Percentiles rank a stretch among this genome's conserved stretches.
These are phyloP conservation scores for Xestia c-nigrum DNA, from an alignment of 2,888 invertebrate genomes.

Conservation along the genomic window DNA sequence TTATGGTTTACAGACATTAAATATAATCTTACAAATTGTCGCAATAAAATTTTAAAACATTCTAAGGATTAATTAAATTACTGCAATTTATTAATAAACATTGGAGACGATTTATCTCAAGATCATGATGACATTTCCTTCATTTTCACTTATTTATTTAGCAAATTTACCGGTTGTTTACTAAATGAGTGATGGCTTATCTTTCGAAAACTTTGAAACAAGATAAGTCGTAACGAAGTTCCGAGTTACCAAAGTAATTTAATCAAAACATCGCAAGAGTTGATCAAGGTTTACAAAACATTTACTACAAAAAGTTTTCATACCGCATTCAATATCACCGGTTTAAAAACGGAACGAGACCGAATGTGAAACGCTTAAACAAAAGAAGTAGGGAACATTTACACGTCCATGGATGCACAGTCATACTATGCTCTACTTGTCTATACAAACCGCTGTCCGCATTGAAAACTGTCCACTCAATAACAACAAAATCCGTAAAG, in stretches of 20 bases:
- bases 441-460: slow-evolving; percentile 29
- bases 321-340: neutral
- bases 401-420: neutral
- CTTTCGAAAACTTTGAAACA: neutral
- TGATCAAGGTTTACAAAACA: neutral
- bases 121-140: neutral
- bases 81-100: neutral
- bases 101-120: neutral
- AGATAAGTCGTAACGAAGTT: slow-evolving; percentile 9
- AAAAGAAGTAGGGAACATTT: slow-evolving; percentile 23
- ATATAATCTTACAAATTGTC: neutral
- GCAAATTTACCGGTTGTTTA: neutral
- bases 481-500: slow-evolving; percentile 36
- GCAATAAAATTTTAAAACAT: neutral
- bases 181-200: neutral
- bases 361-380: slow-evolving; percentile 43
- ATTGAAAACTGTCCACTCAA: slow-evolving; percentile 41
- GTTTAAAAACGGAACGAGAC: slow-evolving; percentile 42
- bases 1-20: neutral
- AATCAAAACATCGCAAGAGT: neutral
- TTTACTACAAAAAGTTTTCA: slow-evolving; percentile 20
- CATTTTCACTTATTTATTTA: neutral
- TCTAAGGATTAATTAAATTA: neutral
- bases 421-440: neutral
- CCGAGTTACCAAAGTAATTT: neutral